Evolutionary conservation across 2,113 vertebrate genomes (phyloP).

Genomic region (Morone chrysops): DNA sequence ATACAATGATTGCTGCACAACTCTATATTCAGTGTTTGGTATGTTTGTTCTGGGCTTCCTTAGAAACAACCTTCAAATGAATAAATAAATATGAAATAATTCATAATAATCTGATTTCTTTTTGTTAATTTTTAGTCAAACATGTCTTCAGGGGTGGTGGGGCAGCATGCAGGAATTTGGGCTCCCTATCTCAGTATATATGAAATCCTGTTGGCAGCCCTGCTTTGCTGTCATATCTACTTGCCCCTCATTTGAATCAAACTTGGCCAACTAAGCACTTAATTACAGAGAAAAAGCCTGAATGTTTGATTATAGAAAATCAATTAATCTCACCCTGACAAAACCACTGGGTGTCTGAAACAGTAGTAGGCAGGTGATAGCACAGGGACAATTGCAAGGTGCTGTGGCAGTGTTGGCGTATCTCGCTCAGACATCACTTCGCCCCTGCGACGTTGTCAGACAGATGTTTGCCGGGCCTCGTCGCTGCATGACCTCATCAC

Average conservation of each 20-base stretch:
- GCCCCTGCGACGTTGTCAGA: slow-evolving; percentile 45
- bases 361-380: slow-evolving; percentile 34
- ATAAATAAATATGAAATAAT: background rate
- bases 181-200: background rate
- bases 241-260: slow-evolving; percentile 21
- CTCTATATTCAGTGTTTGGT: too few relatives aligned
- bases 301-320: slow-evolving; percentile 46
- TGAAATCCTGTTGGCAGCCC: background rate
- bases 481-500: slow-evolving; percentile 55
- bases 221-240: background rate
- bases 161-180: too few relatives aligned
- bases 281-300: background rate
- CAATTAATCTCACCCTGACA: slow-evolving; percentile 46
- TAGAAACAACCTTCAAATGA: background rate
- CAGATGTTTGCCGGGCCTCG: slow-evolving; percentile 58
- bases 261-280: background rate
- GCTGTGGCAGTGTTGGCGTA: background rate
- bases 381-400: slow-evolving; percentile 30
- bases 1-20: too few relatives aligned
- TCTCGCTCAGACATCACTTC: slow-evolving; percentile 44
- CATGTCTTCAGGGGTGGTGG: too few relatives aligned
- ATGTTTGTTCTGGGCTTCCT: too few relatives aligned
- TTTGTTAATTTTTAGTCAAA: too few relatives aligned
- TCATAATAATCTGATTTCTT: background rate
- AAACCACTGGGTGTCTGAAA: slow-evolving; percentile 26